A percentile compares a stretch with the other conserved stretches of the same genome.
Evolutionary conservation across 2,113 vertebrate genomes (phyloP).

Genomic region (Scomber japonicus): DNA sequence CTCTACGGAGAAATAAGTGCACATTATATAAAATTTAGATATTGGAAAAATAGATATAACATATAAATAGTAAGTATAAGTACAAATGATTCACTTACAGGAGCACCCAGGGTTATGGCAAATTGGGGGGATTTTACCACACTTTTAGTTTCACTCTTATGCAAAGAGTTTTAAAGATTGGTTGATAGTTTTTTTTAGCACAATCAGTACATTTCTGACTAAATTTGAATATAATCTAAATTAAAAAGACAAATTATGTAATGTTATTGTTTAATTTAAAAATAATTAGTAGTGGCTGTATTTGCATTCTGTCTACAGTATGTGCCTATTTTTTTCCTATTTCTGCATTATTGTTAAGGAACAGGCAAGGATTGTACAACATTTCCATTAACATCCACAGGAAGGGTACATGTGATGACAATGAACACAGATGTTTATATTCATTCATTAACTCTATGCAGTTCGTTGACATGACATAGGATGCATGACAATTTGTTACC

Average conservation of each 20-base stretch:
- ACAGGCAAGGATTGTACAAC: background rate
- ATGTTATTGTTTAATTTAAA: too few relatives aligned
- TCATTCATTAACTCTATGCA: too few relatives aligned
- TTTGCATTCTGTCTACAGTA: background rate
- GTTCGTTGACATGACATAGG: background rate
- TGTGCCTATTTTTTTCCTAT: too few relatives aligned
- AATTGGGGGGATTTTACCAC: background rate
- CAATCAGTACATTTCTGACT: background rate
- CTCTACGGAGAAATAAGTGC: too few relatives aligned
- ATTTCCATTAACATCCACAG: background rate
- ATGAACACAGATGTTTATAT: too few relatives aligned
- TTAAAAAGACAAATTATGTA: background rate
- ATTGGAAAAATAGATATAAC: too few relatives aligned
- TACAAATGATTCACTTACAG: too few relatives aligned
- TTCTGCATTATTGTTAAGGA: background rate
- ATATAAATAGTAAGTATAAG: too few relatives aligned
- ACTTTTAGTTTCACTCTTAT: background rate
- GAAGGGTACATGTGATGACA: background rate
- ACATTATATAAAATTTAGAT: too few relatives aligned
- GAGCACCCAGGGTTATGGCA: background rate
- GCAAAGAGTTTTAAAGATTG: background rate
- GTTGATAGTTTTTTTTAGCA: background rate
- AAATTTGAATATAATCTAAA: constrained; percentile 26
- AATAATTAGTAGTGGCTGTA: background rate
- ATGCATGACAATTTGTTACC: background rate